phyloP scores from a whole-genome alignment of 1,140 invertebrate genomes.

The Notospermus geniculatus region DNA sequence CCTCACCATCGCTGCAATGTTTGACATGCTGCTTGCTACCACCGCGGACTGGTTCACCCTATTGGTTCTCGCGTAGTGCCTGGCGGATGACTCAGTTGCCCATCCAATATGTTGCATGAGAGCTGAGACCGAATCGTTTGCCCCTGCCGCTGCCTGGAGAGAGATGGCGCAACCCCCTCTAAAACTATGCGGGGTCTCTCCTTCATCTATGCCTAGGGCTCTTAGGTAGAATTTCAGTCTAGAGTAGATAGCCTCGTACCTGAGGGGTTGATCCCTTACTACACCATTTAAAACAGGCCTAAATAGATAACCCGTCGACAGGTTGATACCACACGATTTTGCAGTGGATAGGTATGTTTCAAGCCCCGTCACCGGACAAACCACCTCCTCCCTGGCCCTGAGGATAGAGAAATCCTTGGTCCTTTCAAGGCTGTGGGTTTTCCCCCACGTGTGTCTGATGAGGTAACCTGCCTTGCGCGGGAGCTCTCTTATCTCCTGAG shows the following conservation, averaged over 20 bases:
- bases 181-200: slow-evolving; percentile 7
- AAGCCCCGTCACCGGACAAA: neutral
- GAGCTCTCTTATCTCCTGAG: neutral
- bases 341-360: neutral
- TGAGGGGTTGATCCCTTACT: neutral
- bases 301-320: neutral
- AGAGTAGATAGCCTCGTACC: neutral
- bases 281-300: neutral
- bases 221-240: slow-evolving; percentile 4
- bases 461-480: neutral
- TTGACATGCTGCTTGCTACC: too few relatives aligned
- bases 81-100: too few relatives aligned
- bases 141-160: too few relatives aligned
- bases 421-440: neutral
- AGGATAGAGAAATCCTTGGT: neutral
- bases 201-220: slow-evolving; percentile 3
- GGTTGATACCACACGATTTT: neutral
- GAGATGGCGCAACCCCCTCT: neutral
- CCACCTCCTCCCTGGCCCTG: neutral
- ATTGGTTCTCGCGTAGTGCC: too few relatives aligned
- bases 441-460: neutral
- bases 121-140: too few relatives aligned
- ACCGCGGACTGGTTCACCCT: too few relatives aligned
- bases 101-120: too few relatives aligned
- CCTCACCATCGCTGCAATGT: too few relatives aligned